Evolutionary conservation across 1,140 invertebrate genomes (phyloP).

Genomic region (Brachionus asplanchnoidis): DNA sequence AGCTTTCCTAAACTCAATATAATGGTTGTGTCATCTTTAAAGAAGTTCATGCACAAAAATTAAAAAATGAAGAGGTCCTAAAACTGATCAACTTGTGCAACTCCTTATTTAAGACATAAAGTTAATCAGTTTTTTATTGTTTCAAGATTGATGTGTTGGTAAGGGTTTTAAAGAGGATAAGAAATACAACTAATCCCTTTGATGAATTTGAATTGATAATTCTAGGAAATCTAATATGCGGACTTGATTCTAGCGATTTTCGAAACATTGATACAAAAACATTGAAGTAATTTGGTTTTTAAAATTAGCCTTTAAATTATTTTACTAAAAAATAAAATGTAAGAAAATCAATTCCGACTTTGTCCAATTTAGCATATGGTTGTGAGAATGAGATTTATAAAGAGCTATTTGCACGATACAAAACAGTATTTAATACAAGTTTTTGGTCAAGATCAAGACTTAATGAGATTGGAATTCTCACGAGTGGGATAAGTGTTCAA

Average conservation of each 20-base stretch:
- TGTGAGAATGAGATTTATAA: background rate
- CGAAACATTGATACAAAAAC: background rate
- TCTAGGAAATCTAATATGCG: background rate
- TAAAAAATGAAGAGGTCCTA: no score
- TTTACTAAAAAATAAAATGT: background rate
- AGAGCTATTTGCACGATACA: background rate
- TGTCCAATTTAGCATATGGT: background rate
- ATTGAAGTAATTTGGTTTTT: background rate
- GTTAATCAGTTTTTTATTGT: no score
- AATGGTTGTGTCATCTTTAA: no score
- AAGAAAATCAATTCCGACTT: background rate
- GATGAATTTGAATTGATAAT: background rate
- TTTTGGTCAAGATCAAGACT: conserved; percentile 14
- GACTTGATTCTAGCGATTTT: background rate
- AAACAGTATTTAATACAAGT: background rate
- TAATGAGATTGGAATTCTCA: background rate
- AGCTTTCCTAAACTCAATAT: no score
- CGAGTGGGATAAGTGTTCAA: background rate
- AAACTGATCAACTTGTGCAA: no score
- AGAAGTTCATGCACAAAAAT: no score
- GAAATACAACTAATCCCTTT: background rate
- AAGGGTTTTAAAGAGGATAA: background rate
- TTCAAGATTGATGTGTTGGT: background rate
- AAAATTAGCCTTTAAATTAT: background rate
- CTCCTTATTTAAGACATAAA: no score